Percentiles rank a stretch among this genome's conserved stretches.
Evolutionary conservation across 2,888 invertebrate species (phyloP).

Genomic region (Cyclophora punctaria): DNA sequence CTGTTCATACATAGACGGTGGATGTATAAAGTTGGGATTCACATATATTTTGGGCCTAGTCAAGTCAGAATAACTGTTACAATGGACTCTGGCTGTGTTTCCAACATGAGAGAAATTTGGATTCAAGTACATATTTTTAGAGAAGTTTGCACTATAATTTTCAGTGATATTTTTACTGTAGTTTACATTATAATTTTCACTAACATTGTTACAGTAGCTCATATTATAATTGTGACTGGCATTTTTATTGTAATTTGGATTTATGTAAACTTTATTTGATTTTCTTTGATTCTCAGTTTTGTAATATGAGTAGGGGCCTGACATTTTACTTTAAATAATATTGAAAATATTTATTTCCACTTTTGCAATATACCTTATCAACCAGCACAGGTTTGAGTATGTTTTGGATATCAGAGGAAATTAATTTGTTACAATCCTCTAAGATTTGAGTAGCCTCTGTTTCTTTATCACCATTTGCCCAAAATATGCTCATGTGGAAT

Average conservation of each 20-base stretch:
- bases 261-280: slow-evolving; percentile 51
- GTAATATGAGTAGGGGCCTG: slow-evolving; percentile 9
- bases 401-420: slow-evolving; percentile 42
- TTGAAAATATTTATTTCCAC: slow-evolving; percentile 82
- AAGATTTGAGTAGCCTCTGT: slow-evolving; percentile 60
- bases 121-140: slow-evolving; percentile 42
- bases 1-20: too few relatives aligned
- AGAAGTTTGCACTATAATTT: not conserved
- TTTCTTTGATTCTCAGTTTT: slow-evolving; percentile 17
- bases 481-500: slow-evolving; percentile 89
- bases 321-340: slow-evolving; percentile 62
- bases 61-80: slow-evolving; percentile 6
- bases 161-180: not conserved
- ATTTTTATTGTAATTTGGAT: slow-evolving; percentile 55
- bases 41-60: slow-evolving; percentile 54
- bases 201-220: too few relatives aligned
- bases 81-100: slow-evolving; percentile 8
- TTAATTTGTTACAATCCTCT: slow-evolving; percentile 59
- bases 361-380: slow-evolving; percentile 78
- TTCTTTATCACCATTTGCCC: slow-evolving; percentile 82
- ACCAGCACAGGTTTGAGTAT: slow-evolving; percentile 65
- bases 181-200: too few relatives aligned
- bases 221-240: too few relatives aligned
- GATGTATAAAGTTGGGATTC: slow-evolving; percentile 60
- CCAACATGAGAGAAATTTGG: slow-evolving; percentile 40